Evolutionary conservation across 2,113 vertebrate species (phyloP).

Genomic region (Pungitius pungitius): DNA sequence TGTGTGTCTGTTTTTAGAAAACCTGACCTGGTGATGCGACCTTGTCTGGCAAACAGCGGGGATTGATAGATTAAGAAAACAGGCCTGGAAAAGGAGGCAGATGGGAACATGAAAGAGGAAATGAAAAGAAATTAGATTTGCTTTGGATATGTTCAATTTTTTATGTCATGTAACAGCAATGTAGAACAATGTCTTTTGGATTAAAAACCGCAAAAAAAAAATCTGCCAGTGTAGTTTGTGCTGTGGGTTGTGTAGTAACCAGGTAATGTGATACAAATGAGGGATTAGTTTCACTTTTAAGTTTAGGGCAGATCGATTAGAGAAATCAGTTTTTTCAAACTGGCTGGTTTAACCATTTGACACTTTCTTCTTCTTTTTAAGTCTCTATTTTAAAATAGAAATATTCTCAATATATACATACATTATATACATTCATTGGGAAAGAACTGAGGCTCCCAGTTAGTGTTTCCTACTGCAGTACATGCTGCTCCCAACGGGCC

Average conservation of each 20-base stretch:
- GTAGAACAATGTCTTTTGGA: neutral
- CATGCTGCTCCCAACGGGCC: too few species aligned
- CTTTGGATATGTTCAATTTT: neutral
- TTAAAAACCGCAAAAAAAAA: neutral
- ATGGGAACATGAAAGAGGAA: slow-evolving; percentile 8
- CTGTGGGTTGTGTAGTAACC: neutral
- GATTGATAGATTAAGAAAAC: slow-evolving; percentile 26
- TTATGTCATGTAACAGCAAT: neutral
- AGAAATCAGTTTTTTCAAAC: neutral
- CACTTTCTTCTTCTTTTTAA: neutral
- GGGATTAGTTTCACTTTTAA: too few species aligned
- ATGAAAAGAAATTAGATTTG: slow-evolving; percentile 8
- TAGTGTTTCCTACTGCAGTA: neutral
- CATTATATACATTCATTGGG: neutral
- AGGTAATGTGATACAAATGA: neutral
- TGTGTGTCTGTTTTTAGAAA: slow-evolving; percentile 37
- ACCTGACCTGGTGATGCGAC: slow-evolving; percentile 42
- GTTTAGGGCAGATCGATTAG: neutral
- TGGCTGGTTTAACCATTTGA: neutral
- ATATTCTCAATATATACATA: neutral
- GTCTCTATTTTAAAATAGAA: neutral
- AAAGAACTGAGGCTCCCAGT: neutral
- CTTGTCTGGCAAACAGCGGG: slow-evolving; percentile 30
- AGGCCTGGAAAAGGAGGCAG: neutral
- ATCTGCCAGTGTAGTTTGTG: neutral